Evolutionary conservation across 2,888 invertebrate genomes (phyloP).

Genomic region (Willowsia nigromaculata): DNA sequence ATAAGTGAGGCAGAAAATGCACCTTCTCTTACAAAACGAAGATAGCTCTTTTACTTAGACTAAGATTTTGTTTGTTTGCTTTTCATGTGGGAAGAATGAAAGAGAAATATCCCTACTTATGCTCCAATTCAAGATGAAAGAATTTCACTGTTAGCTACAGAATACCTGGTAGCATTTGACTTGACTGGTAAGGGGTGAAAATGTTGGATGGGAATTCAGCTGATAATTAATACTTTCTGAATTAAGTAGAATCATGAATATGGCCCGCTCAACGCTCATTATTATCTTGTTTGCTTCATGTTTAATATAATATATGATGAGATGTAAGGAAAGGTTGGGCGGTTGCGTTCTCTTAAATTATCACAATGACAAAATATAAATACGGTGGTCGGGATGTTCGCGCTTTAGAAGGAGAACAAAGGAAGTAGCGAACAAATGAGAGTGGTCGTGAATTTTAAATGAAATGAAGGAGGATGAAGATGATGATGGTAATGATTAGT

Average conservation of each 20-base stretch:
- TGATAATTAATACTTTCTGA: background rate
- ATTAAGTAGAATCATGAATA: background rate
- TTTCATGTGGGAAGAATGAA: background rate
- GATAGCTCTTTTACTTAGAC: background rate
- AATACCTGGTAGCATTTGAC: background rate
- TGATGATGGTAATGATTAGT: conserved; percentile 16
- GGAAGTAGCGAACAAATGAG: background rate
- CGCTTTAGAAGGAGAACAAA: background rate
- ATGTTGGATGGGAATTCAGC: background rate
- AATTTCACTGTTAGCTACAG: background rate
- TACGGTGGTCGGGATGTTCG: background rate
- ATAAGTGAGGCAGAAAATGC: background rate
- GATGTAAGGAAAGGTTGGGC: background rate
- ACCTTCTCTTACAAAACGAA: background rate
- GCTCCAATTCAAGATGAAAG: background rate
- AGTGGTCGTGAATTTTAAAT: background rate
- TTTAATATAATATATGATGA: background rate
- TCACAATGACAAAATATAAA: background rate
- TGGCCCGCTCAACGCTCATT: background rate
- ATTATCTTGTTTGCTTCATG: background rate
- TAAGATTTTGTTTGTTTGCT: background rate
- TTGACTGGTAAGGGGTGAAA: background rate
- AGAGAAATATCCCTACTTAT: background rate
- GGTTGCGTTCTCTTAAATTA: background rate
- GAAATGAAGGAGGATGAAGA: background rate